Evolutionary conservation across 2,888 invertebrate genomes (phyloP), one percentile per base, ranked within the genome.

Genomic region (Spilosoma lubricipeda): DNA sequence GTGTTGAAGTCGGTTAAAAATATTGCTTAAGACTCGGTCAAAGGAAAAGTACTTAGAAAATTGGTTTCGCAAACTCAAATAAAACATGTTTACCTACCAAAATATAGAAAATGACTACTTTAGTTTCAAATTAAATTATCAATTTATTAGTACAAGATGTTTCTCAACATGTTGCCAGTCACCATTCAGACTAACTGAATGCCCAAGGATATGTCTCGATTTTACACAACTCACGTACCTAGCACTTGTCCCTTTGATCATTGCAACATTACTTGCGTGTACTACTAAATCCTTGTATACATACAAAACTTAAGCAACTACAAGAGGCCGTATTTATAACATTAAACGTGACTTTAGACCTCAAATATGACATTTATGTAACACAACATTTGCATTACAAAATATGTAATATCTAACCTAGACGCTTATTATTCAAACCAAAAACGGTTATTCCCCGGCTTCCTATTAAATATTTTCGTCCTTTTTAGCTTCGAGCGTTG

Each of bases 161-260:
- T 83, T 74, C 79, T 59, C 67, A 83, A 85, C 30, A 1, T 66
- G 23, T 77, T 78, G 87, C 89, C 88, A 85, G 87, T 86, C 80
- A 80, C 90, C 90, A 70, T 86, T 89, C 89, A 84, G 88, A 86
- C 90, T 88, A 88, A 87, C 86, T 86, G 86, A 84, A 86, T 83
- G 84, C 88, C 80, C 90, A 91, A 91, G 91, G 90, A 91, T 88
- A 86, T 79, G 78, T 74, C 81, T 82, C 70, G 78, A 82, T 76
- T 88, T 89, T 88, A 84, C 89, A 86, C 87, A 90, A 89, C 84
- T 78, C 69, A 52, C 71, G 39, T 67, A 39, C 39, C 39, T 39
- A 76, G 77, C 81, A 79, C 76, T 78, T 80, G 82, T 85, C 85
- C 90, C 86, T 89, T 88, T 86, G 86, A 85, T 70, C 71, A 67